Evolutionary conservation across 1,140 invertebrate genomes (phyloP), one percentile per base, ranked within the genome.

Genomic region (Rhizoglyphus robini): DNA sequence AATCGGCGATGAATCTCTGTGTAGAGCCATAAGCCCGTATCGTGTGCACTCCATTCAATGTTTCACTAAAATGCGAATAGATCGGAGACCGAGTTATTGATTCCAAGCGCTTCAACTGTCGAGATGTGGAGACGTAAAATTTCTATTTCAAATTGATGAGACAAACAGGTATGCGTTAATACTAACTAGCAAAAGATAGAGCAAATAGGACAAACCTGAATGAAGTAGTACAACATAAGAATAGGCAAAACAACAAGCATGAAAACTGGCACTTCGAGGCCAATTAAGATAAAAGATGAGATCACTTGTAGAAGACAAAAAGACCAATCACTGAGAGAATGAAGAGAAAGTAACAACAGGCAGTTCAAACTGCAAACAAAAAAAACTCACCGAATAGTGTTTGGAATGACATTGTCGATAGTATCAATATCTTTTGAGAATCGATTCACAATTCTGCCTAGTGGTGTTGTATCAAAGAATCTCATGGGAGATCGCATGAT

Each of bases 1-100:
- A 91, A 75, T 92, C 88, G 4, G 78, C 4, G n/a, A 78, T 76
- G 69, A 84, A 85, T 49, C 76, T 69, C 1, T 78, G 69, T 34
- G 74, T 67, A 27, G 74, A 72, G 46, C 71, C 66, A 69, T 78
- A 85, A 0, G 83, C 82, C 65, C 83, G 69, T 38, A 84, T 84
- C 3, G 77, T 78, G 4, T 73, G 70, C 0, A 77, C 75, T 13
- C 83, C 83, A 34, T 75, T 73, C 4, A 83, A 68, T 3, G 80
- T 78, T 71, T 83, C 81, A 54, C 74, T 76, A 69, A 83, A 83
- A 71, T 82, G 78, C 18, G 76, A 78, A 67, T 79, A 83, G 31
- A 82, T 79, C 13, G 78, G 81, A 38, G 79, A 82, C 11, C 79
- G 69, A 1, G 79, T 75, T 1, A 79, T 75, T 4, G 81, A 82